Percentiles rank a stretch among this genome's conserved stretches.
Conservation (phyloP, 2,888 invertebrate genomes). For the Boloria selene region DNA sequence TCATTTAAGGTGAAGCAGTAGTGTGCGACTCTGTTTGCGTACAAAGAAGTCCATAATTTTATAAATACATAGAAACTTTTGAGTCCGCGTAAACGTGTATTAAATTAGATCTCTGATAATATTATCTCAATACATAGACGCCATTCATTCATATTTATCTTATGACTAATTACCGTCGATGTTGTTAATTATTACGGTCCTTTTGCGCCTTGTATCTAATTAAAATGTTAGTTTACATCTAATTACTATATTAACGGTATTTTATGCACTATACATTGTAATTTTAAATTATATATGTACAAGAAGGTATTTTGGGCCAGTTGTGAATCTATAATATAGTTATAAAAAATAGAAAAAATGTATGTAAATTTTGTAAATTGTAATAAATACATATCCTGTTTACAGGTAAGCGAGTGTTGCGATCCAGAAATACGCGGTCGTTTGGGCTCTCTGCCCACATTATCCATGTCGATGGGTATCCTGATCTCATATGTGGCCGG, state of each 20-base stretch:
- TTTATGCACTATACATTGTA: too few relatives aligned
- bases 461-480: conserved; percentile 85
- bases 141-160: conserved; percentile 13
- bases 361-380: too few relatives aligned
- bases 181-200: conserved; percentile 16
- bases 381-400: conserved; percentile 17
- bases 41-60: conserved; percentile 14
- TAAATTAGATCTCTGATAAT: conserved; percentile 4
- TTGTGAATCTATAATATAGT: too few relatives aligned
- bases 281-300: too few relatives aligned
- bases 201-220: conserved; percentile 9
- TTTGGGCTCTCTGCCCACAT: conserved; percentile 84
- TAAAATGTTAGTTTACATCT: neutral
- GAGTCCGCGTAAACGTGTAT: conserved; percentile 2
- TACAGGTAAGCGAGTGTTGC: conserved; percentile 84
- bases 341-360: too few relatives aligned
- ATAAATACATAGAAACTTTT: conserved; percentile 1
- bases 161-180: conserved; percentile 6
- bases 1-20: conserved; percentile 4
- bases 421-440: conserved; percentile 84
- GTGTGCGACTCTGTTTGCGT: neutral
- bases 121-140: neutral
- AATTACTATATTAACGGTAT: neutral
- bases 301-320: too few relatives aligned
- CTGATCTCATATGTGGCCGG: conserved; percentile 83